Evolutionary conservation across 2,113 vertebrate species (phyloP), one percentile per base, ranked within the genome.

Genomic region (Mustelus asterias): DNA sequence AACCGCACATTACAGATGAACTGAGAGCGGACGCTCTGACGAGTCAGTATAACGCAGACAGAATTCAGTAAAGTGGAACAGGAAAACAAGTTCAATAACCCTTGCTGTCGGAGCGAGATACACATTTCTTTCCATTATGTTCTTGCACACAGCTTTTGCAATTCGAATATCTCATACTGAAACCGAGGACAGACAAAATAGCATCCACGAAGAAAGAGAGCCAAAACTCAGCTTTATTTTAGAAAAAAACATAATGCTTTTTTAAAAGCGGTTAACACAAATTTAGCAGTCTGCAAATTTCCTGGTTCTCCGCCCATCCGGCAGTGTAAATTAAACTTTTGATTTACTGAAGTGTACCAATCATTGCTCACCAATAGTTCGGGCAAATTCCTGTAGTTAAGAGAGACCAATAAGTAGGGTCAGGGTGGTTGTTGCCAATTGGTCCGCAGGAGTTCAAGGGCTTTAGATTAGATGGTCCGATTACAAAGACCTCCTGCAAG

Each of bases 1-100:
- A 92, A 92, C 89, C 60, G 16, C 89, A 92, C 33, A 14, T 65
- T 92, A 92, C 89, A 92, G 33, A 92, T 37, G 60, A 92, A 65
- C 13, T 22, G 33, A n/a, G 33, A 22, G 29, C 1, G 14, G 60
- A 3, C 89, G 63, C 14, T 33, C 54, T 90, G 14, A 14, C 22
- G 18, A 65, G 18, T 92, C 9, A 65, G 33, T 33, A 37, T 37
- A 65, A 37, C 60, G 33, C 16, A 92, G 16, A 20, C 33, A 18
- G 60, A 92, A 92, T 65, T 13, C 60, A 92, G 14, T 8, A 76
- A 92, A 92, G 89, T 65, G 65, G 89, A 92, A 92, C 89, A 37
- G n/a, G 65, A n/a, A 92, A 92, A 90, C 60, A 65, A 92, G 89
- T 60, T 92, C 89, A 92, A 22, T 65, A 63, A 37, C 7, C 33